These are phyloP conservation scores for Heterochromis multidens DNA, from an alignment of 2,113 vertebrate genomes.

Conservation along the genomic window DNA sequence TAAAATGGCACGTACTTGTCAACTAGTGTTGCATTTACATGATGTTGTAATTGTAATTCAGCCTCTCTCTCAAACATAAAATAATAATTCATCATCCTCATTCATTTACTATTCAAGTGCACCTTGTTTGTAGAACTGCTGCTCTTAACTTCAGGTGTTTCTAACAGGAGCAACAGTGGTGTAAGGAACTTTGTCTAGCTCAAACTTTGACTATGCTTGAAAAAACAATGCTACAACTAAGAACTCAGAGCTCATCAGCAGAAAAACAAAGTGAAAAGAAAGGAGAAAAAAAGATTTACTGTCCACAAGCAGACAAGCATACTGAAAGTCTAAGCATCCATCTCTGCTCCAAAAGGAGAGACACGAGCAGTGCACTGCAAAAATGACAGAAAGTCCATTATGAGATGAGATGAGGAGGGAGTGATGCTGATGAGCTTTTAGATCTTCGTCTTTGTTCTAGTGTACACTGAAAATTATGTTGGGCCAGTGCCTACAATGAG, in stretches of 20 bases:
- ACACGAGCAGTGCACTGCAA: slow-evolving; percentile 9
- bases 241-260: slow-evolving; percentile 3
- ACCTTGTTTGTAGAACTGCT: not conserved
- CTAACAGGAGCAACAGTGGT: not conserved
- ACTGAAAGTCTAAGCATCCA: slow-evolving; percentile 10
- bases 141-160: not conserved
- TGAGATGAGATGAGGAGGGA: slow-evolving; percentile 4
- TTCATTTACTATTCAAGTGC: not conserved
- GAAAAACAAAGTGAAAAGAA: slow-evolving; percentile 1
- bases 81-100: not conserved
- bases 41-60: not conserved
- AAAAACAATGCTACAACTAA: not conserved
- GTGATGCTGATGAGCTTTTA: slow-evolving; percentile 46
- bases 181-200: not conserved
- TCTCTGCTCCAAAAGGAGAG: slow-evolving; percentile 7
- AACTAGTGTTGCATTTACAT: not conserved
- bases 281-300: slow-evolving; percentile 13
- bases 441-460: slow-evolving; percentile 6
- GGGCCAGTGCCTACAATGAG: not conserved
- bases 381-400: slow-evolving; percentile 35
- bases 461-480: not conserved
- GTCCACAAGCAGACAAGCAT: not conserved
- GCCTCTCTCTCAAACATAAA: not conserved
- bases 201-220: not conserved
- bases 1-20: not conserved